These are phyloP conservation scores for Drosophila truncata DNA, from an alignment of 1,140 invertebrate species.

Conservation along the genomic window DNA sequence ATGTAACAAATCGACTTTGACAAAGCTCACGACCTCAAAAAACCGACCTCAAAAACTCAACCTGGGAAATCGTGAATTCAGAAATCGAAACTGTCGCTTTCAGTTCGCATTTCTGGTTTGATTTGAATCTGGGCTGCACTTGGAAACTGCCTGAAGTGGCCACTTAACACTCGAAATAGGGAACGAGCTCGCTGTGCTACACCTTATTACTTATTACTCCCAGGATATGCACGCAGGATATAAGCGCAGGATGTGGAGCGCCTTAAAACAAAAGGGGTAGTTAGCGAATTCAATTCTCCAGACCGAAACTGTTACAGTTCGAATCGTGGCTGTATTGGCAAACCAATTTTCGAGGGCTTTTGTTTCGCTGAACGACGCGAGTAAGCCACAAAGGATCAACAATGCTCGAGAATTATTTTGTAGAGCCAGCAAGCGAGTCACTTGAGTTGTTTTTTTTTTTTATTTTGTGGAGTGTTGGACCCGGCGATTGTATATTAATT, in stretches of 20 bases:
- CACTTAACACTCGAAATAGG: slow-evolving; percentile 62
- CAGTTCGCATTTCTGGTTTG: slow-evolving; percentile 31
- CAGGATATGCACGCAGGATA: slow-evolving; percentile 63
- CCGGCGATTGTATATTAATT: slow-evolving; percentile 62
- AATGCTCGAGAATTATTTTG: slow-evolving; percentile 81
- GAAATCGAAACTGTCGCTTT: slow-evolving; percentile 46
- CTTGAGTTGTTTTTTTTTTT: slow-evolving; percentile 24
- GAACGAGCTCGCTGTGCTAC: slow-evolving; percentile 29
- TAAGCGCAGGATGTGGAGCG: slow-evolving; percentile 32
- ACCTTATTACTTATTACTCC: slow-evolving; percentile 61
- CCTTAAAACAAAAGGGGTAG: slow-evolving; percentile 76
- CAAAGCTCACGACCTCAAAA: slow-evolving; percentile 60
- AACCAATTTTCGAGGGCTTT: slow-evolving; percentile 82
- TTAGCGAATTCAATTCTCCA: slow-evolving; percentile 33
- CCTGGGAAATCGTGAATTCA: slow-evolving; percentile 45
- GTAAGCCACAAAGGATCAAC: slow-evolving; percentile 83
- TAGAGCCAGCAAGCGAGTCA: slow-evolving; percentile 73
- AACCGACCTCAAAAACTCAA: slow-evolving; percentile 9
- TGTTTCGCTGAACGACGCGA: slow-evolving; percentile 78
- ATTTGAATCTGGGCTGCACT: slow-evolving; percentile 41
- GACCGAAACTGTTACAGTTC: slow-evolving; percentile 24
- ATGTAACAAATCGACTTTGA: slow-evolving; percentile 85
- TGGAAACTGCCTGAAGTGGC: slow-evolving; percentile 43
- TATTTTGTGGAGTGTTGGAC: slow-evolving; percentile 9
- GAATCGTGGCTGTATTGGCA: slow-evolving; percentile 66